Evolutionary conservation across 2,113 vertebrate genomes (phyloP), one percentile per base, ranked within the genome.

Genomic region (Jaculus jaculus): DNA sequence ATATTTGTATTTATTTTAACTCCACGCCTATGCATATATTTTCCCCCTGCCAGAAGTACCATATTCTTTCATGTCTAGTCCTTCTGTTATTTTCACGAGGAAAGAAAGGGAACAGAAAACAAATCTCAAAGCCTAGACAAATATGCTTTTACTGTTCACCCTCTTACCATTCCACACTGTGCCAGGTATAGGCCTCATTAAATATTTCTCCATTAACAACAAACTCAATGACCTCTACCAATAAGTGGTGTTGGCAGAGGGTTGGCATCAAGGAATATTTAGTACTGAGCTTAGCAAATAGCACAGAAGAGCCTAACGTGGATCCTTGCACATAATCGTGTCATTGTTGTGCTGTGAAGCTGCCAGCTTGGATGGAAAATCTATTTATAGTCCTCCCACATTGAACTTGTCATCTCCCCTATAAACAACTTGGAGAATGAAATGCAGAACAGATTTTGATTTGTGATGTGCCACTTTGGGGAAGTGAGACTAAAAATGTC

Each of bases 401-500:
- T 95, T 94, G 90, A 94, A 89, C 71, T 84, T 81, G 47, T 96
- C 77, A 92, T 47, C 16, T 91, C 78, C 39, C 63, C 11, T 83
- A 61, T 63, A 95, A 94, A 80, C 84, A 80, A 32, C 69, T 91
- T 93, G 39, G 61, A 23, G 93, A 94, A 79, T 74, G 51, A 90
- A 75, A 58, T 83, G 78, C 7, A 83, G 84, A 94, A 88, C 10
- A 96, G 74, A 63, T 83, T 92, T 90, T 84, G 30, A 93, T 87
- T 96, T 93, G 69, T 88, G 30, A 68, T 83, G 71, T 90, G n/a
- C 17, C n/a, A 39, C 60, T 91, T 47, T 94, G 39, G 79, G 61
- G 65, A 96, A 88, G 63, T 69, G 32, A 60, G 20, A 54, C 63
- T 71, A 65, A 92, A 93, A 89, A n/a, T 90, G n/a, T 30, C 18